Base-by-base conservation (phyloP, 2,797 vertebrate species). In the Crenuchus spilurus region DNA sequence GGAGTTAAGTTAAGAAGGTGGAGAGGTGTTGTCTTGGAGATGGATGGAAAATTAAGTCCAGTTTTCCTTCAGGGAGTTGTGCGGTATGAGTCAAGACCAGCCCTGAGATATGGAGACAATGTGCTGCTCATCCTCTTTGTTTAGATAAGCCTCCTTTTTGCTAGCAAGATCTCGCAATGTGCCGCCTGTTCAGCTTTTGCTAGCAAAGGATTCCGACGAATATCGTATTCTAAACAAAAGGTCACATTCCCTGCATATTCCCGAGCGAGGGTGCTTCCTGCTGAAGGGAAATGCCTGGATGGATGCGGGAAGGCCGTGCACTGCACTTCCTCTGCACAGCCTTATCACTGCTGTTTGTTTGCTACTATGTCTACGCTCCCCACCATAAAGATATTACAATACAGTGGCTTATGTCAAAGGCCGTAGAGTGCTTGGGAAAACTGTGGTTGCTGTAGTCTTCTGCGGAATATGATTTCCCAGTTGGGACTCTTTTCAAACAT, bases 211-310 rank as follows among this genome's bases (percentile, higher is more conserved):
- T 76, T 37, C 28, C 31, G 4, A 26, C 3, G 14, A 48, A 79
- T 75, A 75, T 79, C 81, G 24, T 58, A 41, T 31, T 62, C 64
- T 30, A 90, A 91, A 92, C 89, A 90, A 89, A 87, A 83, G 87
- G 84, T 88, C 80, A 82, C 91, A 92, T 94, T 92, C 90, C 87
- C 85, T 51, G 76, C 70, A 82, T 90, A 89, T 91, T 94, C 91
- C 91, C 90, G 90, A 90, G 87, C 68, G 84, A 88, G 85, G 85
- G 85, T 80, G 82, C 86, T 88, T 93, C 92, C 92, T 92, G 89
- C 82, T 80, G 87, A 86, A 85, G 83, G 84, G 88, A 84, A 88
- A 85, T 86, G 81, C 81, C 78, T 75, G 75, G 70, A 82, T 75
- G 28, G 87, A 88, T 85, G 64, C 80, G 84, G 83, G 83, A 83